phyloP scores from a whole-genome alignment of 2,888 invertebrate genomes.

The Anoplius nigerrimus region DNA sequence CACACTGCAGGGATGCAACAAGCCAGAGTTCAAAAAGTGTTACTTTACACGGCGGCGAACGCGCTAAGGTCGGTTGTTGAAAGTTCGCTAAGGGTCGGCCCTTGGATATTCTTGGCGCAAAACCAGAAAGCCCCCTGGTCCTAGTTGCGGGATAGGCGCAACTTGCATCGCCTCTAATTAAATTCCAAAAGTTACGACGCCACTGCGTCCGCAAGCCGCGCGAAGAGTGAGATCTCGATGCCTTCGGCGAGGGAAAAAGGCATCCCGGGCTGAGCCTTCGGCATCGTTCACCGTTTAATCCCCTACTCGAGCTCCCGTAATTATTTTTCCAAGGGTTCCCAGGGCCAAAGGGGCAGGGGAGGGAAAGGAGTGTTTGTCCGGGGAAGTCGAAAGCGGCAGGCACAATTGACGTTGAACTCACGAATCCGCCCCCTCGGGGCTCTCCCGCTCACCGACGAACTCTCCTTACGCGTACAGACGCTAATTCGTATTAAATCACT shows the following conservation, averaged over 20 bases:
- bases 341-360: background rate
- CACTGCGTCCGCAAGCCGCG: background rate
- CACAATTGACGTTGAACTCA: background rate
- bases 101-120: too few relatives aligned
- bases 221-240: background rate
- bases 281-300: background rate
- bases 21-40: too few relatives aligned
- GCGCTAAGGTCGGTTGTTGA: too few relatives aligned
- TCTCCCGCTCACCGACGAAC: too few relatives aligned
- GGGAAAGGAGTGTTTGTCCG: background rate
- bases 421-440: background rate
- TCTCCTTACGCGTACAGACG: slow-evolving; percentile 3
- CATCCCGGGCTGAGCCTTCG: background rate
- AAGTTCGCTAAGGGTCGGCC: too few relatives aligned
- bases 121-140: background rate
- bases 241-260: background rate
- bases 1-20: too few relatives aligned
- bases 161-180: slow-evolving; percentile 8
- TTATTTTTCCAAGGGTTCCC: too few relatives aligned
- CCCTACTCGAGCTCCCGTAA: too few relatives aligned
- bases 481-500: slow-evolving; percentile 35
- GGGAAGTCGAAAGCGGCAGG: background rate
- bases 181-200: slow-evolving; percentile 13
- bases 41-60: too few relatives aligned
- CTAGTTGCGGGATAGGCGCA: background rate